A percentile compares a stretch with the other conserved stretches of the same genome.
Evolutionary conservation across 1,140 invertebrate species (phyloP).

Genomic region (Drosophila mojavensis): DNA sequence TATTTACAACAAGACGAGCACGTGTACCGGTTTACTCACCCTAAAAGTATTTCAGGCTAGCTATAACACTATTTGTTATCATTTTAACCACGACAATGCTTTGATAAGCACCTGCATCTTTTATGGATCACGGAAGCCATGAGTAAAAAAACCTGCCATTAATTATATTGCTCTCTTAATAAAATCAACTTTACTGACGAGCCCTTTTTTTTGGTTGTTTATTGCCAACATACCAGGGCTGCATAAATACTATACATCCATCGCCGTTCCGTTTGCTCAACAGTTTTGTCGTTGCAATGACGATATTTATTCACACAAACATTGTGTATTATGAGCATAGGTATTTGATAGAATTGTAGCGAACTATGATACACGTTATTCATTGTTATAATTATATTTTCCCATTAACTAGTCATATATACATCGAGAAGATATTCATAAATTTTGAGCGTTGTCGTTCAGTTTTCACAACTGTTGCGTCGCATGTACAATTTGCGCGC

Average conservation of each 20-base stretch:
- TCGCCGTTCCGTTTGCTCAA: slow-evolving; percentile 15
- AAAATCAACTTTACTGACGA: slow-evolving; percentile 26
- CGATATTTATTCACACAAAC: not conserved
- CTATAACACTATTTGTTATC: not conserved
- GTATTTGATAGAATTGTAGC: too few species aligned
- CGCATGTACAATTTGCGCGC: too few species aligned
- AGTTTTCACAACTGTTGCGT: too few species aligned
- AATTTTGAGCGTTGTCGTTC: too few species aligned
- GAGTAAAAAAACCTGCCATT: slow-evolving; percentile 7
- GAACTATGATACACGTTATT: too few species aligned
- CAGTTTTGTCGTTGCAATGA: slow-evolving; percentile 1
- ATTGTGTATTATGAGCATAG: too few species aligned
- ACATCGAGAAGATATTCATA: too few species aligned
- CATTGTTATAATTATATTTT: too few species aligned
- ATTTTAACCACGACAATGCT: not conserved
- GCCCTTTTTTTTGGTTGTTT: slow-evolving; percentile 25
- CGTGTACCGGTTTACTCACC: slow-evolving; percentile 16
- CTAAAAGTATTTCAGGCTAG: not conserved
- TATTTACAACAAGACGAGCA: slow-evolving; percentile 20
- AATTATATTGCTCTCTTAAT: not conserved
- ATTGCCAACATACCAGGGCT: slow-evolving; percentile 21
- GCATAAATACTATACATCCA: not conserved
- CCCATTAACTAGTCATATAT: too few species aligned
- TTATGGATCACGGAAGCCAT: slow-evolving; percentile 12
- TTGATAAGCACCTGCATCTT: slow-evolving; percentile 12